These are phyloP conservation scores for Nannobrachium achirus DNA, from an alignment of 2,113 vertebrate species.

Conservation along the genomic window DNA sequence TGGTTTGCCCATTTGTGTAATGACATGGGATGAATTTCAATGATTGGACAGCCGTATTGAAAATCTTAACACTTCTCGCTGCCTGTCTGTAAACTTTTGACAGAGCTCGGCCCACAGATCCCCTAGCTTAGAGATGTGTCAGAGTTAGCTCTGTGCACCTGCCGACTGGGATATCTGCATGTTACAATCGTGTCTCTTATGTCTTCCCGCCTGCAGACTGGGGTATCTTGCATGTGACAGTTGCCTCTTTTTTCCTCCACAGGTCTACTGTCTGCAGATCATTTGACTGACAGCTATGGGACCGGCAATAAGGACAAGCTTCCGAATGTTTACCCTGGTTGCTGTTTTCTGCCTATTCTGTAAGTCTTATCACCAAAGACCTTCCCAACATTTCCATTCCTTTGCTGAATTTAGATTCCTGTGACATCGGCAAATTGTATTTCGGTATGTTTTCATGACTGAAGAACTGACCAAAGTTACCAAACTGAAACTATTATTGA, in stretches of 20 bases:
- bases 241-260: constrained; percentile 59
- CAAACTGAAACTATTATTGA: neutral
- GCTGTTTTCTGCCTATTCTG: constrained; percentile 59
- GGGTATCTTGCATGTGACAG: constrained; percentile 63
- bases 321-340: constrained; percentile 55
- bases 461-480: neutral
- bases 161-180: too few species aligned
- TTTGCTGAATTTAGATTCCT: neutral
- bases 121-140: constrained; percentile 52
- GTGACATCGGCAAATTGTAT: neutral
- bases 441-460: too few species aligned
- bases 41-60: constrained; percentile 68
- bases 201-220: constrained; percentile 46
- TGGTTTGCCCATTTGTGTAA: constrained; percentile 69
- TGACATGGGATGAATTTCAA: constrained; percentile 74
- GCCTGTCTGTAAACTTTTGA: constrained; percentile 56
- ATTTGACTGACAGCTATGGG: constrained; percentile 75
- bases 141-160: constrained; percentile 44
- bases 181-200: neutral
- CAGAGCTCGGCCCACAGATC: constrained; percentile 50
- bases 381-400: neutral
- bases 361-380: constrained; percentile 61
- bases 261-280: constrained; percentile 67
- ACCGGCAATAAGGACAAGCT: constrained; percentile 42
- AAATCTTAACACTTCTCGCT: constrained; percentile 38